A percentile compares a stretch with the other conserved stretches of the same genome.
Evolutionary conservation across 2,113 vertebrate genomes (phyloP).

Genomic region (Datnioides undecimradiatus): DNA sequence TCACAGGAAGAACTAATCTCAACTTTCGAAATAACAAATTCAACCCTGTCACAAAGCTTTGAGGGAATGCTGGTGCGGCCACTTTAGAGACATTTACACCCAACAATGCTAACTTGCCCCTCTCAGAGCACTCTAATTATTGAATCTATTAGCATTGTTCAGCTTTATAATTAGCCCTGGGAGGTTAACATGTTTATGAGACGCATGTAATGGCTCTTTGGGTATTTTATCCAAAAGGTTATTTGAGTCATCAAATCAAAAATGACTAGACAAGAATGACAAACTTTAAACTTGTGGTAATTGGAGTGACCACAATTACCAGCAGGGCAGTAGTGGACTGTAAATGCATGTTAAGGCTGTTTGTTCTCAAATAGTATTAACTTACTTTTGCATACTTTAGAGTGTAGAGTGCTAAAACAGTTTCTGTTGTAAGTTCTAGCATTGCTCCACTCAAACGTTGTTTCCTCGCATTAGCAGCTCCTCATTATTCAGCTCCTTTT

Average conservation of each 20-base stretch:
- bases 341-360: background rate
- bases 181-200: slow-evolving; percentile 55
- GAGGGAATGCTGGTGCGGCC: slow-evolving; percentile 34
- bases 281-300: slow-evolving; percentile 41
- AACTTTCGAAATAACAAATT: slow-evolving; percentile 75
- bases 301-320: slow-evolving; percentile 36
- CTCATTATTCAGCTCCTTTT: too few species aligned
- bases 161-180: slow-evolving; percentile 71
- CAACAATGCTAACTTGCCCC: background rate
- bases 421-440: background rate
- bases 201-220: slow-evolving; percentile 16
- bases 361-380: background rate
- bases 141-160: slow-evolving; percentile 64
- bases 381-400: background rate
- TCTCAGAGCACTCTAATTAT: slow-evolving; percentile 56
- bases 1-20: slow-evolving; percentile 77
- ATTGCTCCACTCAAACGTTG: background rate
- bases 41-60: slow-evolving; percentile 54
- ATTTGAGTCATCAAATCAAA: slow-evolving; percentile 48
- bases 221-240: slow-evolving; percentile 61
- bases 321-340: background rate
- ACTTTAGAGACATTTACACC: slow-evolving; percentile 54
- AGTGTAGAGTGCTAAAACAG: background rate
- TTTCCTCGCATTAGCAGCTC: background rate
- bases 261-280: slow-evolving; percentile 22